Evolutionary conservation across 2,113 vertebrate genomes (phyloP).

Genomic region (Corythornis cristatus): DNA sequence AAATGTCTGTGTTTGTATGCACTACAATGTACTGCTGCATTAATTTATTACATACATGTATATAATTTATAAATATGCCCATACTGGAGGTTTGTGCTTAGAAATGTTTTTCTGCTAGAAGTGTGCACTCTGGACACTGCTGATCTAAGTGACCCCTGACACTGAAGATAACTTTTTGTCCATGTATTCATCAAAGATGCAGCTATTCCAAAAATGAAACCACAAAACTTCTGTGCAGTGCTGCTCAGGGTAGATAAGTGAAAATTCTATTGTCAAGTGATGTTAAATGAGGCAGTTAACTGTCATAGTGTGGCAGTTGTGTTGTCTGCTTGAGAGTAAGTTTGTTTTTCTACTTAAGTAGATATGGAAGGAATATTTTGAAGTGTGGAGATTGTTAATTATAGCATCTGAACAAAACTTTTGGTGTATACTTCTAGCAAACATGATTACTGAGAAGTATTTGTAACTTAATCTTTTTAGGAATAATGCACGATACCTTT

Average conservation of each 20-base stretch:
- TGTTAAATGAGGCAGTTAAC: neutral
- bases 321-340: neutral
- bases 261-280: neutral
- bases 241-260: neutral
- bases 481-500: constrained; percentile 96
- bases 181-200: neutral
- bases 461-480: constrained; percentile 67
- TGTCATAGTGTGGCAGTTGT: fast-evolving
- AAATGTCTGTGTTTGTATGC: neutral
- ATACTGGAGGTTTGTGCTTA: neutral
- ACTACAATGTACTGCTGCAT: neutral
- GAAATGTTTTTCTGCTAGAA: neutral
- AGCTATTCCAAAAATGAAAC: neutral
- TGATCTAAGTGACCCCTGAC: neutral
- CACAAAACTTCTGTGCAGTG: neutral
- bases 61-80: neutral
- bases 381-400: neutral
- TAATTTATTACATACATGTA: too few relatives aligned
- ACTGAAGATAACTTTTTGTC: neutral
- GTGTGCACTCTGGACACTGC: neutral
- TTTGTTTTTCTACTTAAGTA: neutral
- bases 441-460: neutral
- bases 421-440: neutral
- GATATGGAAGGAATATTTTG: neutral
- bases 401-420: neutral